Evolutionary conservation across 2,113 vertebrate genomes (phyloP).

Genomic region (Tautogolabrus adspersus): DNA sequence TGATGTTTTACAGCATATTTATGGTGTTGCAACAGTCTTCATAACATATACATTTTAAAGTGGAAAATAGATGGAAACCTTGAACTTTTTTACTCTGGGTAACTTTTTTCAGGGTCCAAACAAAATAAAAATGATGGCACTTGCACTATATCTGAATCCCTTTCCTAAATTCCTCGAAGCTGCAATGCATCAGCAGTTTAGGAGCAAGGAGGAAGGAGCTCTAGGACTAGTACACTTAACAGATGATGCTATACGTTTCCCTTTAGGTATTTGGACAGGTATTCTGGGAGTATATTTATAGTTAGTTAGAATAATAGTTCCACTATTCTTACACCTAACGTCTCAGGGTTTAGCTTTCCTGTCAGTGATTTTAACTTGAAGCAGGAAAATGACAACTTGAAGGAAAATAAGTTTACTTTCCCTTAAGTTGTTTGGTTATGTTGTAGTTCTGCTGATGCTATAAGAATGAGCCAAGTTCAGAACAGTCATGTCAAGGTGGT

Average conservation of each 20-base stretch:
- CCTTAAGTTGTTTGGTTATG: slow-evolving; percentile 33
- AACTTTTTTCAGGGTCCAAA: neutral
- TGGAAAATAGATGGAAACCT: too few relatives aligned
- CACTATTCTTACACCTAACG: neutral
- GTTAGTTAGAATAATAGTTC: neutral
- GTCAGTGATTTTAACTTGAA: neutral
- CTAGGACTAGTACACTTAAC: neutral
- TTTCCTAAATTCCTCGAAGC: neutral
- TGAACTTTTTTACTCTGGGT: neutral
- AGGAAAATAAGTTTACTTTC: slow-evolving; percentile 37
- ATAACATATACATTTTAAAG: neutral
- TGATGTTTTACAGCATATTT: slow-evolving; percentile 8
- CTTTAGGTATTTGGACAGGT: neutral
- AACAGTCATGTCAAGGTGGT: slow-evolving; percentile 72
- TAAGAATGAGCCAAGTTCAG: slow-evolving; percentile 58
- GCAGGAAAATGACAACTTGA: slow-evolving; percentile 9
- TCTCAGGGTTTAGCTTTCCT: neutral
- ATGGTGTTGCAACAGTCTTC: too few relatives aligned
- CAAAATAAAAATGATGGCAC: neutral
- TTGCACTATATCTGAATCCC: neutral
- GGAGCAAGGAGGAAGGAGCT: neutral
- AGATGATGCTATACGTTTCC: neutral
- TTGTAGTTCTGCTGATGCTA: slow-evolving; percentile 61
- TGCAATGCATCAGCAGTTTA: neutral
- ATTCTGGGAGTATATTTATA: neutral